Conservation (phyloP, 2,797 vertebrate genomes). For the Parauchenoglanis ngamensis region DNA sequence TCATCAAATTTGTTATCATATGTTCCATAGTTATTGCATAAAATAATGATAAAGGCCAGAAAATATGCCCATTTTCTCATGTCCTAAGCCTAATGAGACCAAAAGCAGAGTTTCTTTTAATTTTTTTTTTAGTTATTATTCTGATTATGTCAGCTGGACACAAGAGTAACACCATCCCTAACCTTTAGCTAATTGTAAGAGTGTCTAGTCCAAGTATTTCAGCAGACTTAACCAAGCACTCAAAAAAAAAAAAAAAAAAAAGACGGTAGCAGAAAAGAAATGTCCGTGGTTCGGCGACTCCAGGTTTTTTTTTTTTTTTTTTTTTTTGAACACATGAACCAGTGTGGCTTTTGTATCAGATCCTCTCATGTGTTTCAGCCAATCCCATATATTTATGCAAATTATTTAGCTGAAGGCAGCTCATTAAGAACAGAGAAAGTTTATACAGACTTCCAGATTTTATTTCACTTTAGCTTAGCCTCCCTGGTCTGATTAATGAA, state of each 20-base stretch:
- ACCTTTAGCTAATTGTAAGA: background rate
- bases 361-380: background rate
- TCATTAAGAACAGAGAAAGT: background rate
- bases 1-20: background rate
- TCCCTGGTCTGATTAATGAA: background rate
- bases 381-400: background rate
- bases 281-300: background rate
- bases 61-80: background rate
- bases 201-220: background rate
- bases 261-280: background rate
- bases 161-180: background rate
- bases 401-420: background rate
- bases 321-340: background rate
- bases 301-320: no score
- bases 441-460: background rate
- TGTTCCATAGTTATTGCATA: background rate
- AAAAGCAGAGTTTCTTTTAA: background rate
- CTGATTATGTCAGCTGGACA: background rate
- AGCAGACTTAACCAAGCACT: background rate
- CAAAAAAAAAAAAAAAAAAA: background rate
- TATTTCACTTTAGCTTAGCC: background rate
- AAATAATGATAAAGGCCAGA: background rate
- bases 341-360: background rate
- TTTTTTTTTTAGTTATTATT: background rate
- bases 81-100: background rate